These are phyloP conservation scores for Chaetogeoica ovagalla DNA, from an alignment of 2,888 invertebrate genomes.

Conservation along the genomic window DNA sequence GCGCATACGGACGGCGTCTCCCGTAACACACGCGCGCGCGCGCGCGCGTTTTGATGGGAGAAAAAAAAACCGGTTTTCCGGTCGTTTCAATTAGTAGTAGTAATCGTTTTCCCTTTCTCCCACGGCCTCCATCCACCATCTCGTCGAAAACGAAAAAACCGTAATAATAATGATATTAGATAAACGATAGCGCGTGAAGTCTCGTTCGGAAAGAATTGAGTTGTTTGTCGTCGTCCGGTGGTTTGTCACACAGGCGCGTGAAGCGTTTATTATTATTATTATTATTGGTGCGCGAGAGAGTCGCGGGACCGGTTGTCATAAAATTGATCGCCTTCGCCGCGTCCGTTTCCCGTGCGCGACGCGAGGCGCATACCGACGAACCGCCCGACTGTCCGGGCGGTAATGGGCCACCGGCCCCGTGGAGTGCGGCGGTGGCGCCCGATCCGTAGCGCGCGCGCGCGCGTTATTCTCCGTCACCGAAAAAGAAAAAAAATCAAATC, in stretches of 20 bases:
- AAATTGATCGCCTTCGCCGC: constrained; percentile 14
- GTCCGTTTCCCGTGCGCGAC: neutral
- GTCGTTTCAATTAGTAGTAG: constrained; percentile 50
- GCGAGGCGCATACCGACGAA: neutral
- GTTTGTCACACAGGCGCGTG: constrained; percentile 8
- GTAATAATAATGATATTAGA: too few relatives aligned
- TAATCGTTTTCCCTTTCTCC: constrained; percentile 42
- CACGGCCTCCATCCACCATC: neutral
- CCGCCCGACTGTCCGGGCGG: constrained; percentile 27
- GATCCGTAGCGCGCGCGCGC: too few relatives aligned
- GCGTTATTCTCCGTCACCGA: too few relatives aligned
- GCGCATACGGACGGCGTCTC: constrained; percentile 25
- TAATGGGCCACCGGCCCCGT: too few relatives aligned
- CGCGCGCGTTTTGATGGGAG: neutral
- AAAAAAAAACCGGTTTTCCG: constrained; percentile 41
- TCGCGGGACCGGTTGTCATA: constrained; percentile 40
- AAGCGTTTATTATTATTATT: neutral
- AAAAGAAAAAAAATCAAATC: too few relatives aligned
- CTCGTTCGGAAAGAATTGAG: neutral
- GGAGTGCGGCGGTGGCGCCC: too few relatives aligned
- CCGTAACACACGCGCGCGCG: too few relatives aligned
- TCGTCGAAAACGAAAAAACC: too few relatives aligned
- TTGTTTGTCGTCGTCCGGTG: neutral
- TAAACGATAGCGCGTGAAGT: too few relatives aligned
- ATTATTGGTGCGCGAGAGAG: neutral